These are phyloP conservation scores for Oasisia sp. DNA, from an alignment of 2,888 invertebrate species.

Conservation along the genomic window DNA sequence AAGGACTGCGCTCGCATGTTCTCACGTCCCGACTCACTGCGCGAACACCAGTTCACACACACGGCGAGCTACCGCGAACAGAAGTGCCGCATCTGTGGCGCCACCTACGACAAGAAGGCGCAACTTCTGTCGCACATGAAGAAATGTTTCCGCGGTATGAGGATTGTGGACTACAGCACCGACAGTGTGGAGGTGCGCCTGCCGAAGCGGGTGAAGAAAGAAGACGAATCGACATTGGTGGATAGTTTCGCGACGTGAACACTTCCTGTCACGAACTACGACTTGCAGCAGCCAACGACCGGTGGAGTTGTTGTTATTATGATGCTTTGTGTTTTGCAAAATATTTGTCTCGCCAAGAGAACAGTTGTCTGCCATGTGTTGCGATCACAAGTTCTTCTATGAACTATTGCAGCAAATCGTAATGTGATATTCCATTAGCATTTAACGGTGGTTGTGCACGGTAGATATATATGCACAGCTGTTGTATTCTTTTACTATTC, in stretches of 20 bases:
- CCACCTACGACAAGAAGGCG: conserved; percentile 37
- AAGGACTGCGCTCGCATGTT: conserved; percentile 39
- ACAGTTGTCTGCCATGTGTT: not conserved
- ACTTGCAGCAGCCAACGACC: not conserved
- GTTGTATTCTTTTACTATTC: not conserved
- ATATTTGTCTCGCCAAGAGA: not conserved
- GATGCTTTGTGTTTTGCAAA: not conserved
- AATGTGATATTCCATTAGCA: not conserved
- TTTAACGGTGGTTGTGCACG: not conserved
- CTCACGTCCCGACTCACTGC: conserved; percentile 39
- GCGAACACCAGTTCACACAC: conserved; percentile 43
- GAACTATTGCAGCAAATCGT: not conserved
- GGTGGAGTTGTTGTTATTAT: not conserved
- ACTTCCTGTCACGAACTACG: not conserved
- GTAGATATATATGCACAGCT: not conserved
- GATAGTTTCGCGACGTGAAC: not conserved
- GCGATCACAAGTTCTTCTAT: not conserved
- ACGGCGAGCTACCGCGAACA: conserved; percentile 39
- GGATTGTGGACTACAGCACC: not conserved
- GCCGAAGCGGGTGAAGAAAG: not conserved
- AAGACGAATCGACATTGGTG: not conserved
- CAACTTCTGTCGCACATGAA: conserved; percentile 41
- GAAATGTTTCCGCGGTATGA: conserved; percentile 34
- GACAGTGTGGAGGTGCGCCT: not conserved
- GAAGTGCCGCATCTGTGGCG: conserved; percentile 37